Evolutionary conservation across 2,888 invertebrate species (phyloP).

Genomic region (Gymnoscelis rufifasciata): DNA sequence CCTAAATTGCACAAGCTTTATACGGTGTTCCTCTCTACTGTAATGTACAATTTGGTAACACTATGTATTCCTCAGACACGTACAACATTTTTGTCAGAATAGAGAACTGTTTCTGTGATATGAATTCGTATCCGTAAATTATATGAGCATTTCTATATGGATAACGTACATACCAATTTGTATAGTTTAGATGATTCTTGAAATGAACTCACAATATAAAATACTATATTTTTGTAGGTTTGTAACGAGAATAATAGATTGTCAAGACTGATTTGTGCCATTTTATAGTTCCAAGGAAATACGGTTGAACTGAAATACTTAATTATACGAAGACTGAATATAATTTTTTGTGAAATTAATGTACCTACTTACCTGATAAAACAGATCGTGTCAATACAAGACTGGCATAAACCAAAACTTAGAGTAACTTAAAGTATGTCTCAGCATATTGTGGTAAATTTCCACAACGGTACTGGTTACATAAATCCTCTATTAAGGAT

Average conservation of each 20-base stretch:
- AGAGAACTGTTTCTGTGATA: no score
- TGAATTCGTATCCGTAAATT: no score
- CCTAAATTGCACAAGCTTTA: conserved; percentile 41
- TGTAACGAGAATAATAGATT: conserved; percentile 10
- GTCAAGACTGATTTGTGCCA: conserved; percentile 43
- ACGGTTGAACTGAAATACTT: conserved; percentile 1
- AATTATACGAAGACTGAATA: background rate
- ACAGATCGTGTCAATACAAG: background rate
- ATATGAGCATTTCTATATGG: no score
- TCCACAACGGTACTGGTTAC: conserved; percentile 25
- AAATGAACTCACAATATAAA: conserved; percentile 4
- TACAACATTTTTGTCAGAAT: no score
- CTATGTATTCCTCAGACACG: background rate
- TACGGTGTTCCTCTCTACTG: conserved; percentile 40
- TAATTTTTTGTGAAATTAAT: background rate
- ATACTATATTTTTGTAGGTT: conserved; percentile 11
- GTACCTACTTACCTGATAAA: no score
- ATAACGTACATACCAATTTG: conserved; percentile 18
- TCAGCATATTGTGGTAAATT: conserved; percentile 27
- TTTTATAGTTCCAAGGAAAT: background rate
- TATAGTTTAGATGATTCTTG: conserved; percentile 17
- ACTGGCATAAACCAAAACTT: conserved; percentile 1
- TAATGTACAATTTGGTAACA: conserved; percentile 32
- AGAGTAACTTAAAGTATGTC: conserved; percentile 10
- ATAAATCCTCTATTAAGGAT: conserved; percentile 8